Conservation (phyloP, 2,113 vertebrate genomes). For the Empidonax traillii region DNA sequence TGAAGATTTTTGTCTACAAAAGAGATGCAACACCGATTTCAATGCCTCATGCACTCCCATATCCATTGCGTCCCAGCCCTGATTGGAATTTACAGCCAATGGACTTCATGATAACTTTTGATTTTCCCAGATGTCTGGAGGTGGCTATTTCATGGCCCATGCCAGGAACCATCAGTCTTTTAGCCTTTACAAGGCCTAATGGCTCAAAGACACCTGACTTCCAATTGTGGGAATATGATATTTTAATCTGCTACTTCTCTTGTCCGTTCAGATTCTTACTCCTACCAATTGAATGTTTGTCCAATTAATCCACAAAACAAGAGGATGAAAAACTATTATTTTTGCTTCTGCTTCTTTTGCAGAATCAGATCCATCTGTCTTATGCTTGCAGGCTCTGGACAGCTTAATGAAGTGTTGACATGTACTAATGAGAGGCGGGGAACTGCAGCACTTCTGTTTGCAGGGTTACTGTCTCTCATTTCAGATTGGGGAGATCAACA, state of each 20-base stretch:
- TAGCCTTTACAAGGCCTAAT: not conserved
- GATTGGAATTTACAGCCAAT: not conserved
- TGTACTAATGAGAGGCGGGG: not conserved
- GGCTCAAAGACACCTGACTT: not conserved
- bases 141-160: not conserved
- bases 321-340: not conserved
- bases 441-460: not conserved
- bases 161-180: not conserved
- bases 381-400: not conserved
- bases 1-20: not conserved
- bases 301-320: slow-evolving; percentile 1
- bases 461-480: not conserved
- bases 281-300: not conserved
- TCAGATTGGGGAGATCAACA: not conserved
- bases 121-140: not conserved
- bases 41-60: not conserved
- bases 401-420: slow-evolving; percentile 25
- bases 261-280: not conserved
- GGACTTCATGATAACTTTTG: not conserved
- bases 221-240: not conserved
- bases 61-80: not conserved
- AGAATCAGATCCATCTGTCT: slow-evolving; percentile 9
- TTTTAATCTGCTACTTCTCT: not conserved
- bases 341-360: slow-evolving; percentile 1
- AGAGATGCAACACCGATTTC: not conserved